Evolutionary conservation across 2,888 invertebrate genomes (phyloP), one percentile per base, ranked within the genome.

Genomic region (Melangyna quadrimaculata): DNA sequence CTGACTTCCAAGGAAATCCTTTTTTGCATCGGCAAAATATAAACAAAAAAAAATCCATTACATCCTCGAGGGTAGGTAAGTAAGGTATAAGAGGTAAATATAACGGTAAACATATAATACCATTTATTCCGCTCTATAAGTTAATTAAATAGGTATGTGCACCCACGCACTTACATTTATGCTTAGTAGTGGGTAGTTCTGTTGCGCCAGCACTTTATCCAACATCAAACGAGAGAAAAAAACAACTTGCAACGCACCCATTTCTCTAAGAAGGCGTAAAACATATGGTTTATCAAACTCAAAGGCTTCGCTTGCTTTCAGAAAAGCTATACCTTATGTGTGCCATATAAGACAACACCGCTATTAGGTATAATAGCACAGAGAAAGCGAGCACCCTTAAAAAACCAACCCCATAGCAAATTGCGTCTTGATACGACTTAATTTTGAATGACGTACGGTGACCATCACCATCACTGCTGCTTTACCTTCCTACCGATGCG

Each of bases 81-180:
- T 32, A n/a, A n/a, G n/a, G n/a, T n/a, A n/a, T n/a, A n/a, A n/a
- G n/a, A n/a, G n/a, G n/a, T n/a, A n/a, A n/a, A n/a, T 14, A 8
- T 35, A 22, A 14, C 9, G 27, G 17, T 43, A 63, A 14, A 43
- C 35, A 63, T 24, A 35, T 57, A 74, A 72, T 55, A 57, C 59
- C 51, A 67, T 61, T 82, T 77, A 84, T 84, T 84, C 75, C 75
- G 59, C 83, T 84, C 83, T 79, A 79, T 67, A 75, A 84, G 70
- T 74, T 84, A 74, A 84, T 79, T 84, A 37, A 79, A 72, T 79
- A 67, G 32, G 71, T 79, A 67, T 40, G 71, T 79, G 53, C 43
- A 61, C 67, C 57, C 70, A 71, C 67, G 45, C 74, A 78, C 78
- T 78, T 78, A 78, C 70, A 48, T 69, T 45, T 63, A 69, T 63